Evolutionary conservation across 1,140 invertebrate species (phyloP).

Genomic region (Hesperophylax magnus): DNA sequence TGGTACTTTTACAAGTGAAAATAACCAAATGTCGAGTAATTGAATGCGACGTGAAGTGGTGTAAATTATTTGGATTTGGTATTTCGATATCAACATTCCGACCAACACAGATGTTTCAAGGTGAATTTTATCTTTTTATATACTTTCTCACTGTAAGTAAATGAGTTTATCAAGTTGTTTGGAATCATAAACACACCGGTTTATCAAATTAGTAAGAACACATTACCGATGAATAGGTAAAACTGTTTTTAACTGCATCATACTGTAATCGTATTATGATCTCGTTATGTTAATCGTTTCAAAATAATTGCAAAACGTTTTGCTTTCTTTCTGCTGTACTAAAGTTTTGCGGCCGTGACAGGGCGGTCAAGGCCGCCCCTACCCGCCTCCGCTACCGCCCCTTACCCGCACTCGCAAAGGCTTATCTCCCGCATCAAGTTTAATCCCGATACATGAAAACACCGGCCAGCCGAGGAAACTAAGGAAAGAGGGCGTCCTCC

Average conservation of each 20-base stretch:
- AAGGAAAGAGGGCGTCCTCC: background rate
- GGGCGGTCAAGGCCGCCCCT: conserved; percentile 49
- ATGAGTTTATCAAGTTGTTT: too few relatives aligned
- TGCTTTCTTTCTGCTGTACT: conserved; percentile 24
- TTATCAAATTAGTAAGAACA: too few relatives aligned
- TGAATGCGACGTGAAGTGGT: too few relatives aligned
- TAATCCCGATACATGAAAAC: background rate
- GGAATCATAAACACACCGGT: too few relatives aligned
- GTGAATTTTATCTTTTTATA: conserved; percentile 36
- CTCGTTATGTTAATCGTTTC: too few relatives aligned
- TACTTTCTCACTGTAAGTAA: conserved; percentile 10
- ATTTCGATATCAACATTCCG: background rate
- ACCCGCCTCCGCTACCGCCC: background rate
- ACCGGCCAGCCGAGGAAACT: background rate
- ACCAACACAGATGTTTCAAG: conserved; percentile 15
- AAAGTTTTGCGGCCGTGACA: conserved; percentile 33
- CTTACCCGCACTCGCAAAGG: conserved; percentile 10
- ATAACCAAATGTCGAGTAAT: too few relatives aligned
- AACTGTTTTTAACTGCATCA: too few relatives aligned
- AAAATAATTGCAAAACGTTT: background rate
- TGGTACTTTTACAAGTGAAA: too few relatives aligned
- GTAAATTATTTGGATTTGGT: too few relatives aligned
- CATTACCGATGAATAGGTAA: background rate
- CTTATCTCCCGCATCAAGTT: background rate
- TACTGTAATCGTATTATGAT: too few relatives aligned